These are phyloP conservation scores for Cebidichthys violaceus DNA, from an alignment of 2,113 vertebrate species.

Conservation along the genomic window DNA sequence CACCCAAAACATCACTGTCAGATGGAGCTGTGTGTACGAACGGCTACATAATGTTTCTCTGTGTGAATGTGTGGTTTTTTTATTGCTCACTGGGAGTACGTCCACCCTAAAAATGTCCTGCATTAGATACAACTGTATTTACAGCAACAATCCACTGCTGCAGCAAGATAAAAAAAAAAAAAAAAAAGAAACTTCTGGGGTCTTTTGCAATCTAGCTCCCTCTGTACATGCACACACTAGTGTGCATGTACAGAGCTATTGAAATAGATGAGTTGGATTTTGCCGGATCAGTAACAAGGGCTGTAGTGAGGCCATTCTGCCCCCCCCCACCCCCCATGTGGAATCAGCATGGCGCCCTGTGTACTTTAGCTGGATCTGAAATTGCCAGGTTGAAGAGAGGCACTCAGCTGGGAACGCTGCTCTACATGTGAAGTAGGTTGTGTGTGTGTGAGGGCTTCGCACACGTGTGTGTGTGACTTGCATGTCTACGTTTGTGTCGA, in stretches of 20 bases:
- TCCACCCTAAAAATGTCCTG: slow-evolving; percentile 4
- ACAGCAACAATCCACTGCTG: not conserved
- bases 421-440: slow-evolving; percentile 79
- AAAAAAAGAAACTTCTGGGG: not conserved
- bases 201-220: slow-evolving; percentile 22
- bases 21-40: slow-evolving; percentile 36
- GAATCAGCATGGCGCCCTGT: slow-evolving; percentile 72
- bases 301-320: slow-evolving; percentile 69
- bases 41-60: slow-evolving; percentile 16
- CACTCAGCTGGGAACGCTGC: slow-evolving; percentile 76
- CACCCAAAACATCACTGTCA: slow-evolving; percentile 80
- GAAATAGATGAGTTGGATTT: slow-evolving; percentile 70
- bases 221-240: slow-evolving; percentile 39
- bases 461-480: slow-evolving; percentile 40
- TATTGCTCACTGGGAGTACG: not conserved
- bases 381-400: slow-evolving; percentile 77
- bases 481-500: slow-evolving; percentile 58
- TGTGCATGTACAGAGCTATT: slow-evolving; percentile 56
- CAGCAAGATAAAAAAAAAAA: slow-evolving; percentile 5
- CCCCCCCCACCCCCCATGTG: slow-evolving; percentile 67
- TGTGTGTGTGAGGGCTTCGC: slow-evolving; percentile 44
- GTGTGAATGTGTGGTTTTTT: not conserved
- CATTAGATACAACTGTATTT: not conserved
- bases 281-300: slow-evolving; percentile 68
- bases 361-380: slow-evolving; percentile 77